Evolutionary conservation across 2,888 invertebrate species (phyloP), one percentile per base, ranked within the genome.

Genomic region (Tinea pellionella): DNA sequence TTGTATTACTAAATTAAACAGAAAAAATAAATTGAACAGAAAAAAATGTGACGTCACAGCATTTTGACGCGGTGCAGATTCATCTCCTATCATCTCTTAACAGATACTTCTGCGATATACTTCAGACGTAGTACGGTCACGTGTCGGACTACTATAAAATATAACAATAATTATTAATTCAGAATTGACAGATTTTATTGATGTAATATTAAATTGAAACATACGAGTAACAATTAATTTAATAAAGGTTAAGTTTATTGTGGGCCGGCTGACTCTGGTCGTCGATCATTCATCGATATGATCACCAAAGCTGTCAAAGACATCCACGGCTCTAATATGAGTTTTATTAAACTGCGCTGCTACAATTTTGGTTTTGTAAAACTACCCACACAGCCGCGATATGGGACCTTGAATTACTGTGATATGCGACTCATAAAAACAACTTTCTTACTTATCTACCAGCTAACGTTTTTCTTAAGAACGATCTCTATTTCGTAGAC

Each of bases 321-420:
- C 81, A 80, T 73, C 71, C 77, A 69, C 68, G 71, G 69, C 69
- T 77, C 77, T 80, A 80, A 82, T 85, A 81, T 75, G 69, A 77
- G 70, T 81, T 84, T 82, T 86, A 85, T 84, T 84, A 82, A 83
- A 84, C 73, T 73, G 72, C 66, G 67, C 72, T 66, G 70, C 71
- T 71, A 79, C 75, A 71, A 77, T 80, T 81, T 81, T 68, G 78
- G 77, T 81, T 83, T 81, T 81, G 78, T 82, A 80, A 80, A 85
- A 84, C 80, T 82, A 83, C 79, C 82, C 79, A 80, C 80, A 80
- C 78, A 72, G 65, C 69, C 72, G 73, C 69, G 68, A 63, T 66
- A 66, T 68, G 69, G 42, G 70, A 72, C 74, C 72, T 70, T 68
- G 69, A 67, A 64, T 63, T 67, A 70, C 70, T 70, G 70, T 72